phyloP scores from a whole-genome alignment of 2,797 vertebrate species.

The Centropyge bicolor region DNA sequence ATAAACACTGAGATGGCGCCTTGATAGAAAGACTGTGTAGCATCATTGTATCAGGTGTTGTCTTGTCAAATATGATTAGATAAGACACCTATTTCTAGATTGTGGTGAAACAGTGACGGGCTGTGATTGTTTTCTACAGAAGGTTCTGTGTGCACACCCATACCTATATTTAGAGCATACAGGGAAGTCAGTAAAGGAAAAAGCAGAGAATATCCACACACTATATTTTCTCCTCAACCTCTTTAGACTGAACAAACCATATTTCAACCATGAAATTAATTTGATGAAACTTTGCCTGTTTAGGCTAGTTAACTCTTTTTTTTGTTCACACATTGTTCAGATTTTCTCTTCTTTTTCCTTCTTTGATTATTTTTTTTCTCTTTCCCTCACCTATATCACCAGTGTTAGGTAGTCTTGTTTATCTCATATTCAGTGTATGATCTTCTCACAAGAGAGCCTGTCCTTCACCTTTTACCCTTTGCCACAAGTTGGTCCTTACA shows the following conservation, averaged over 20 bases:
- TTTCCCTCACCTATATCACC: conserved; percentile 2
- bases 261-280: not conserved
- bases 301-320: not conserved
- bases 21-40: conserved; percentile 37
- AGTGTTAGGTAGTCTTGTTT: conserved; percentile 26
- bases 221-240: not conserved
- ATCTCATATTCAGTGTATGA: conserved; percentile 34
- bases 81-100: conserved; percentile 10
- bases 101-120: conserved; percentile 22
- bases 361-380: not conserved
- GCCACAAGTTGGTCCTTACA: not conserved
- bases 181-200: not conserved
- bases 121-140: conserved; percentile 31
- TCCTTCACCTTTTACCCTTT: no score
- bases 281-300: not conserved
- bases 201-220: not conserved
- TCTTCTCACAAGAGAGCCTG: conserved; percentile 24
- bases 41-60: conserved; percentile 10
- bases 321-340: not conserved
- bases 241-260: not conserved
- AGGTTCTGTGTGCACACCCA: not conserved
- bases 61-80: conserved; percentile 34
- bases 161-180: conserved; percentile 2
- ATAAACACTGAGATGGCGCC: conserved; percentile 46
- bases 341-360: not conserved